A percentile compares a stretch with the other conserved stretches of the same genome.
Evolutionary conservation across 2,797 vertebrate genomes (phyloP).

Genomic region (Poecilia wingei): DNA sequence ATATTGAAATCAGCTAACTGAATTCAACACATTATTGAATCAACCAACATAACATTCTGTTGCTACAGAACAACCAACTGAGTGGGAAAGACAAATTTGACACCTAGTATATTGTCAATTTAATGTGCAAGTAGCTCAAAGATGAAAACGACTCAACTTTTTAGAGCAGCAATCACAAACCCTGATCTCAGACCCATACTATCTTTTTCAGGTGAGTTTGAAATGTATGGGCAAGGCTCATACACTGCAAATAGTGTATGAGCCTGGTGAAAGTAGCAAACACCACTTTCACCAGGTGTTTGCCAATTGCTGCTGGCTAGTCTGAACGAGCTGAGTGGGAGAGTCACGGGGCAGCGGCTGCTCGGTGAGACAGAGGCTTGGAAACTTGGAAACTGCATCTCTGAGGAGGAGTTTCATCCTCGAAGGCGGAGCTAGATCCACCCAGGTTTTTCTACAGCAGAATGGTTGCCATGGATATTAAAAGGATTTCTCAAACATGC

Average conservation of each 20-base stretch:
- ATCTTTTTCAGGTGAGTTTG: background rate
- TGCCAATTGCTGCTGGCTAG: too few relatives aligned
- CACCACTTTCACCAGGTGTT: too few relatives aligned
- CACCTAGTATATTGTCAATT: background rate
- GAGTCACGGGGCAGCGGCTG: too few relatives aligned
- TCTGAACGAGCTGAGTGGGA: too few relatives aligned
- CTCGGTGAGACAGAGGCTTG: too few relatives aligned
- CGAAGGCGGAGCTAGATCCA: background rate
- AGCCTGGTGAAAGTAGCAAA: too few relatives aligned
- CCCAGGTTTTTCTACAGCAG: background rate
- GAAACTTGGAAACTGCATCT: too few relatives aligned
- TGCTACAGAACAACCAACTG: background rate
- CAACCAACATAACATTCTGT: background rate
- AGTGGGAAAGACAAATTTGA: background rate
- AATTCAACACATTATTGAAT: background rate
- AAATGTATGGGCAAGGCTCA: background rate
- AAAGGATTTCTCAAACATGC: too few relatives aligned
- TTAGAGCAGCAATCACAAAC: background rate
- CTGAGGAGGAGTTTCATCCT: too few relatives aligned
- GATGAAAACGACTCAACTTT: background rate
- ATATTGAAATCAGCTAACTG: background rate
- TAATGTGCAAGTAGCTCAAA: background rate
- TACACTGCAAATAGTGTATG: too few relatives aligned
- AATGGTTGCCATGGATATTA: too few relatives aligned
- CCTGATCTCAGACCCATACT: background rate